Percentiles rank a stretch among this genome's conserved stretches.
These are phyloP conservation scores for Pristis pectinata DNA, from an alignment of 2,797 vertebrate genomes.

Conservation along the genomic window DNA sequence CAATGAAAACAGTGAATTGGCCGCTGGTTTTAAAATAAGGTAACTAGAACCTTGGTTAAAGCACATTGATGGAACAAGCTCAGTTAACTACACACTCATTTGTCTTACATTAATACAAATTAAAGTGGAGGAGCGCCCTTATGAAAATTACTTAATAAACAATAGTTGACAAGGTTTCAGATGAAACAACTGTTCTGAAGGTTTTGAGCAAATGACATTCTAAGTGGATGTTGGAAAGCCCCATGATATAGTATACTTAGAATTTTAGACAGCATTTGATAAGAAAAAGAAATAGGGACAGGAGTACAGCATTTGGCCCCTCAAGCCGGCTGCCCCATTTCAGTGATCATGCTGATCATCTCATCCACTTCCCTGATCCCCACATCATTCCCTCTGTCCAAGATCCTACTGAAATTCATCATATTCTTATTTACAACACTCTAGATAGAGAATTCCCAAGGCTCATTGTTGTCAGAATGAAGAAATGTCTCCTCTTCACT, in stretches of 20 bases:
- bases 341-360: no score
- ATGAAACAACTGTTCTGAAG: not conserved
- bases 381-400: no score
- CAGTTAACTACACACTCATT: not conserved
- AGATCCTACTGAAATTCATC: no score
- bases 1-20: not conserved
- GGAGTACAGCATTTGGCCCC: no score
- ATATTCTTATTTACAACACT: no score
- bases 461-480: no score
- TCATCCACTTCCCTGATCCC: no score
- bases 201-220: not conserved
- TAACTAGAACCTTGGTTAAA: not conserved
- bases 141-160: not conserved
- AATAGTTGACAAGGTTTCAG: not conserved
- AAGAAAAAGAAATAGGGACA: no score
- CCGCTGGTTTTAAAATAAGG: not conserved
- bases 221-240: not conserved
- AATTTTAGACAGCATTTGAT: not conserved
- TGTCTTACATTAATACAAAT: not conserved
- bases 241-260: not conserved
- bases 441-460: no score
- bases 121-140: not conserved
- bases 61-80: not conserved
- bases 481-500: no score
- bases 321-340: no score